phyloP scores from a whole-genome alignment of 2,113 vertebrate species.

The Nicator chloris region DNA sequence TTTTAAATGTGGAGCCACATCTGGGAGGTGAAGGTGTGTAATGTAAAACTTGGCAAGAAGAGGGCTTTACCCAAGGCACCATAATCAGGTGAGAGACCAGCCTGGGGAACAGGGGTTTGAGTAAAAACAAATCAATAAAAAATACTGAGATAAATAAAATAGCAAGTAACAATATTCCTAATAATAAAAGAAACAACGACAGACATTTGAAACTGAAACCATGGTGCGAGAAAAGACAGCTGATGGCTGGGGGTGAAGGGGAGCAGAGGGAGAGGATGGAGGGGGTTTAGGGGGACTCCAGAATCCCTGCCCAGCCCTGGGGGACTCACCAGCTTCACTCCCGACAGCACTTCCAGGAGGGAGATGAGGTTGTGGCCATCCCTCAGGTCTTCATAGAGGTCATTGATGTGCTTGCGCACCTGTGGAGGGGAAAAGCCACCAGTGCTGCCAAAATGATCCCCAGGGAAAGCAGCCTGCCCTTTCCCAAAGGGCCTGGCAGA shows the following conservation, averaged over 20 bases:
- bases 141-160: not conserved
- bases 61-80: not conserved
- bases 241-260: not conserved
- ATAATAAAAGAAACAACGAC: not conserved
- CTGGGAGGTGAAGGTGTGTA: not conserved
- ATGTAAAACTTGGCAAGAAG: not conserved
- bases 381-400: slow-evolving; percentile 91
- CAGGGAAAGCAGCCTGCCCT: not conserved
- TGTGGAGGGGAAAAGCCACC: slow-evolving; percentile 14
- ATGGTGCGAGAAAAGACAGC: not conserved
- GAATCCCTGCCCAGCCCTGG: not conserved
- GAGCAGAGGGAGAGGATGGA: not conserved
- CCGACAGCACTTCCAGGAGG: slow-evolving; percentile 93
- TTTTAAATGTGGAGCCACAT: not conserved
- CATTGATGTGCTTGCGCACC: slow-evolving; percentile 95
- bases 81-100: not conserved
- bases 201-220: not conserved
- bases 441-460: not conserved
- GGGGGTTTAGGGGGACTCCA: not conserved
- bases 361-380: slow-evolving; percentile 98
- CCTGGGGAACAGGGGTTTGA: not conserved
- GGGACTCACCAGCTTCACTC: slow-evolving; percentile 88
- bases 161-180: not conserved
- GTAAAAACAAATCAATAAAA: not conserved
- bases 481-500: not conserved